Evolutionary conservation across 2,113 vertebrate genomes (phyloP).

Genomic region (Pygathrix nemaeus): DNA sequence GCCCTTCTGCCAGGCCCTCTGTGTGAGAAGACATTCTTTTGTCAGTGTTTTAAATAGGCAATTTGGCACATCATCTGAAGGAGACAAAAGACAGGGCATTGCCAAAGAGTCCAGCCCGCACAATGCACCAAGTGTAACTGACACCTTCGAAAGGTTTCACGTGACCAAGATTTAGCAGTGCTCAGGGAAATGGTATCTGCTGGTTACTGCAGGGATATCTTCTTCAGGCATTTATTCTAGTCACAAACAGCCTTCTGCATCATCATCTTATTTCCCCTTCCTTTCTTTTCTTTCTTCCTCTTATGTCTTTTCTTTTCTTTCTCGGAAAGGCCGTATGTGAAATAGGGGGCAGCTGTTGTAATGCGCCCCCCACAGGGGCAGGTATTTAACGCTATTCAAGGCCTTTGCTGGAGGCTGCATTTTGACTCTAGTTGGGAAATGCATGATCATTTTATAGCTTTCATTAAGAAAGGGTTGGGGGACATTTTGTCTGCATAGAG

Average conservation of each 20-base stretch:
- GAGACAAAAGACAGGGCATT: conserved; percentile 28
- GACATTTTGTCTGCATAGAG: neutral
- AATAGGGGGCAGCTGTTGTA: neutral
- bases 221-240: conserved; percentile 18
- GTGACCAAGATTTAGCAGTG: neutral
- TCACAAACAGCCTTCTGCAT: conserved; percentile 22
- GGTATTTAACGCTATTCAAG: neutral
- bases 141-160: neutral
- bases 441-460: neutral
- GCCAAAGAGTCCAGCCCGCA: conserved; percentile 31
- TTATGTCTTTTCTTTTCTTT: neutral
- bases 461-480: neutral
- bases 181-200: conserved; percentile 42
- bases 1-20: neutral
- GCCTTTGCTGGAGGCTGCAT: neutral
- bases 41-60: conserved; percentile 25
- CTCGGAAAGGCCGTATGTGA: neutral
- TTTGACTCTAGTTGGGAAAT: neutral
- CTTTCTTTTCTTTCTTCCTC: neutral
- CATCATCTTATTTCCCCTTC: neutral
- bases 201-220: neutral
- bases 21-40: neutral
- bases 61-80: conserved; percentile 2
- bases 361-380: fast-evolving
- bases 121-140: neutral